Evolutionary conservation across 1,140 invertebrate species (phyloP), one percentile per base, ranked within the genome.

Genomic region (Heliconius hermathena): DNA sequence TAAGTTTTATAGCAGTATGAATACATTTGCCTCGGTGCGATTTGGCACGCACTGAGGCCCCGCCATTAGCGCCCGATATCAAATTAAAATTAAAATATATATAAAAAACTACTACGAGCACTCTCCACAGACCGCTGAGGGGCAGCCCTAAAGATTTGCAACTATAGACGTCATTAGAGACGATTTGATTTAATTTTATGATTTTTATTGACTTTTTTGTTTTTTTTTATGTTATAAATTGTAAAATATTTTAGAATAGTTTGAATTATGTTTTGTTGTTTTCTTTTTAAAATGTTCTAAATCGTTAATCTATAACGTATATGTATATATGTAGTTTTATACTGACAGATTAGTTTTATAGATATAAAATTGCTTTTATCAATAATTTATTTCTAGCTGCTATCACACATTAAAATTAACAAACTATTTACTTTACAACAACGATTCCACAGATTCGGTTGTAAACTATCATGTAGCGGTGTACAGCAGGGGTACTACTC

Each of bases 61-160:
- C 85, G 87, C 91, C 91, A 94, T 94, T 93, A 94, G 87, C 91
- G 85, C 91, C 87, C 89, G 89, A 93, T 93, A 94, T 94, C 92
- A 94, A 93, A 93, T 94, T 93, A 94, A 94, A 94, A 94, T 94
- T 94, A 94, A 94, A 93, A 94, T 94, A 93, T 92, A 93, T 93
- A 77, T 71, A 94, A 93, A 93, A 93, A 90, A 90, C 85, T 89
- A 83, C 86, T 81, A 86, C 81, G 88, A 93, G 92, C 82, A 91
- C 92, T 87, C 91, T 94, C 88, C 73, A 91, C 91, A 88, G 88
- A 94, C 93, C 93, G 87, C 93, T 90, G 88, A 93, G 91, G 90
- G 92, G 88, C 91, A 93, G 86, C 92, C 92, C 92, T 94, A 91
- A 90, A 88, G 88, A 66, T 66, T 66, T 66, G 26, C 60, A 66